phyloP scores from a whole-genome alignment of 1,140 invertebrate species.

The Drosophila watanabei region DNA sequence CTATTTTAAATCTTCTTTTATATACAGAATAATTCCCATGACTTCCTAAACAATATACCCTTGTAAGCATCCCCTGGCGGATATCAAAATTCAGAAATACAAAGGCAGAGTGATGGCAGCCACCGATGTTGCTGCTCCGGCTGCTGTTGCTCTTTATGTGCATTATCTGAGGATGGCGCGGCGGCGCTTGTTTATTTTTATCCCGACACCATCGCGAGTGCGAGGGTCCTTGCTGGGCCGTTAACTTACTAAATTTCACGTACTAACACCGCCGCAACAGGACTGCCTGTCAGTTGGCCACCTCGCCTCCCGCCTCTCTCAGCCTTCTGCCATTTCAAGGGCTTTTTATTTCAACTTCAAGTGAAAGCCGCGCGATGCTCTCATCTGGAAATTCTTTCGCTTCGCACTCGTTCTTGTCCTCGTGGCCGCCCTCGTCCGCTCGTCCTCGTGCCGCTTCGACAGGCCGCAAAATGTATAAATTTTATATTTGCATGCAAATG shows the following conservation, averaged over 20 bases:
- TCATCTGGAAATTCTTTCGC: slow-evolving; percentile 41
- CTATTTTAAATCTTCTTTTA: no score
- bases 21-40: neutral
- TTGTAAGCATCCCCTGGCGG: neutral
- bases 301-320: neutral
- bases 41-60: neutral
- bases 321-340: slow-evolving; percentile 40
- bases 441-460: slow-evolving; percentile 13
- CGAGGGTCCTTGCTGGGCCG: slow-evolving; percentile 49
- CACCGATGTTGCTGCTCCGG: slow-evolving; percentile 15
- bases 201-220: slow-evolving; percentile 42
- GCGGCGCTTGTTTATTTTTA: slow-evolving; percentile 45
- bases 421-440: neutral
- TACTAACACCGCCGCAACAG: slow-evolving; percentile 34
- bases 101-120: slow-evolving; percentile 4
- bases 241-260: slow-evolving; percentile 63
- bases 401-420: slow-evolving; percentile 2
- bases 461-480: slow-evolving; percentile 35
- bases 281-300: slow-evolving; percentile 58
- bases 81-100: slow-evolving; percentile 11
- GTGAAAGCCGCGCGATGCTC: slow-evolving; percentile 19
- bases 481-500: slow-evolving; percentile 55
- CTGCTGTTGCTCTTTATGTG: slow-evolving; percentile 46
- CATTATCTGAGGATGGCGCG: slow-evolving; percentile 27
- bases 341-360: slow-evolving; percentile 63